phyloP scores from a whole-genome alignment of 2,888 invertebrate genomes.

The Ochropleura plecta region DNA sequence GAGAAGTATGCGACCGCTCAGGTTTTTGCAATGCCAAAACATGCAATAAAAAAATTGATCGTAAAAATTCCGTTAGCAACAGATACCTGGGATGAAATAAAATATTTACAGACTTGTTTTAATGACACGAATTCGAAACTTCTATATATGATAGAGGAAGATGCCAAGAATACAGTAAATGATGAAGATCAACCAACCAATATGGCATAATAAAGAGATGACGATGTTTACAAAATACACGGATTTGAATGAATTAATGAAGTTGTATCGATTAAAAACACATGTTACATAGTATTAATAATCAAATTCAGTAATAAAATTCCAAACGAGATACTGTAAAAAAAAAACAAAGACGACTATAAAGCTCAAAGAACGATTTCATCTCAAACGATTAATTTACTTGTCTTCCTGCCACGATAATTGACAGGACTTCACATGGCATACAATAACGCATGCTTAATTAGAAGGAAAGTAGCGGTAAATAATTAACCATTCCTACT shows the following conservation, averaged over 20 bases:
- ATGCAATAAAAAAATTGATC: slow-evolving; percentile 41
- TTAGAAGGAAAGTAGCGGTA: slow-evolving; percentile 44
- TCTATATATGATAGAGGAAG: background rate
- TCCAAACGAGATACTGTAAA: background rate
- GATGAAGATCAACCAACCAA: background rate
- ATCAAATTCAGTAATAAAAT: slow-evolving; percentile 8
- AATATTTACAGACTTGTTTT: slow-evolving; percentile 17
- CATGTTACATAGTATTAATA: slow-evolving; percentile 18
- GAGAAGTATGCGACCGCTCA: slow-evolving; percentile 73
- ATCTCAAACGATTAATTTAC: slow-evolving; percentile 42
- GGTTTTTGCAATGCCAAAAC: slow-evolving; percentile 70
- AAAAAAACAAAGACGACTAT: background rate
- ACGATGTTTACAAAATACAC: background rate
- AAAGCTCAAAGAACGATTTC: slow-evolving; percentile 22
- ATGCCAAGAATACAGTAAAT: background rate
- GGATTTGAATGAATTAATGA: slow-evolving; percentile 3
- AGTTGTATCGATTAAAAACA: slow-evolving; percentile 17
- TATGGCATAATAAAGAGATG: slow-evolving; percentile 1
- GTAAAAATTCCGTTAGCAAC: slow-evolving; percentile 40
- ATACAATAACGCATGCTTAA: slow-evolving; percentile 43
- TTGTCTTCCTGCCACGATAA: slow-evolving; percentile 39
- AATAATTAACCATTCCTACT: slow-evolving; percentile 47
- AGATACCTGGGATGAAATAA: slow-evolving; percentile 22
- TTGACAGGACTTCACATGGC: slow-evolving; percentile 44
- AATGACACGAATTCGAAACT: slow-evolving; percentile 9